Conservation (phyloP, 2,113 vertebrate species). For the Condylura cristata region DNA sequence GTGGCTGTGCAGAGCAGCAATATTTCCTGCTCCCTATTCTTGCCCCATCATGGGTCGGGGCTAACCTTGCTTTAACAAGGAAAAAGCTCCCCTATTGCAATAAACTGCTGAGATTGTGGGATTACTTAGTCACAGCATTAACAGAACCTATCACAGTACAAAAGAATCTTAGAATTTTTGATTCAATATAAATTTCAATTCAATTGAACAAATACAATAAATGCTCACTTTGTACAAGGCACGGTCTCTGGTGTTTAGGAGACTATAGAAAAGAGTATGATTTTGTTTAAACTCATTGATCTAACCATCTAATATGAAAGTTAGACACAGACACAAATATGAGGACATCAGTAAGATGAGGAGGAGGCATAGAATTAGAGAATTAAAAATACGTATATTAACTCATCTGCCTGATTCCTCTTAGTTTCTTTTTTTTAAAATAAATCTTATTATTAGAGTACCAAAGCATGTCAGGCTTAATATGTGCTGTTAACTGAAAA, state of each 20-base stretch:
- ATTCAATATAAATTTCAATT: conserved; percentile 18
- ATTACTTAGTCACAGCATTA: neutral
- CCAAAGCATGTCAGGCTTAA: neutral
- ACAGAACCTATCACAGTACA: neutral
- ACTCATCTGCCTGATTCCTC: neutral
- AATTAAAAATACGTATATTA: neutral
- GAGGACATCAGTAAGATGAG: neutral
- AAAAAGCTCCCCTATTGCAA: neutral
- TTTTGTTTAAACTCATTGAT: neutral
- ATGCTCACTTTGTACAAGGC: neutral
- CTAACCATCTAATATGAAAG: neutral
- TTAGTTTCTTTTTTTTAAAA: conserved; percentile 13
- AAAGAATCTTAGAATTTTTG: neutral
- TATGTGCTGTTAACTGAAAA: conserved; percentile 20
- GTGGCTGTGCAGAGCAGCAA: neutral
- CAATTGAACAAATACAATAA: neutral
- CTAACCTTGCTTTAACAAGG: neutral
- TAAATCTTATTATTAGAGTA: conserved; percentile 38
- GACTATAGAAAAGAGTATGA: neutral
- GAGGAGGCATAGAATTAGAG: neutral
- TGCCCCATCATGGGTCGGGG: neutral
- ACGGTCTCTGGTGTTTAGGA: neutral
- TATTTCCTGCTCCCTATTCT: neutral
- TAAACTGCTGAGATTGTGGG: neutral
- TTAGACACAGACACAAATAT: neutral